Base-by-base conservation (phyloP, 2,113 vertebrate species). In the Cyprinodon brontotheroides region DNA sequence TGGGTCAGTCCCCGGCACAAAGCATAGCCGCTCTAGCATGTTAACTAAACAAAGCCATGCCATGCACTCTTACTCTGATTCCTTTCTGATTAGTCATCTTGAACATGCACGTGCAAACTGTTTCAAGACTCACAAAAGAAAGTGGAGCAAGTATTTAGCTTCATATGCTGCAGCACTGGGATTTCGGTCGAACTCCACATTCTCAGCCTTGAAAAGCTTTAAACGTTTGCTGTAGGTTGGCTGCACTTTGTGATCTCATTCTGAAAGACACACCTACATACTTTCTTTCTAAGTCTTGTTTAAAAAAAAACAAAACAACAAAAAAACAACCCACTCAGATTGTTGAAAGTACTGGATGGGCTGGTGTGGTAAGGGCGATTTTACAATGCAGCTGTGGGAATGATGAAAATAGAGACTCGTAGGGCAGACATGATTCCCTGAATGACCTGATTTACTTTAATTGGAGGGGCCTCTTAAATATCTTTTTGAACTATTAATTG, bases 231-330 rank as follows among this genome's bases (percentile, higher is more conserved):
- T 85, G 84, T 88, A 92, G 86, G 88, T 79, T 60, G 78, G 63
- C 88, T 81, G 78, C 63, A 20, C 80, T 87, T 66, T n/a, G 68
- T 80, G 86, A 89, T 84, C 79, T 88, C 77, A 89, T 72, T 82
- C 69, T 78, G 85, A 87, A 87, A 87, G 86, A 87, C 89, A 82
- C 86, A 89, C 88, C 85, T 86, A 89, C 80, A 72, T 77, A 78
- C 81, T 86, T 86, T 84, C 81, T 85, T 78, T 41, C 65, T 61
- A 77, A 79, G 75, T 67, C 79, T 70, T 48, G 69, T 40, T 65
- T n/a, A n/a, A 67, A 75, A 61, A 76, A 65, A 65, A 79, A 29
- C 29, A 29, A 29, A 29, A 29, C 29, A 29, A 29, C 29, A 29
- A 29, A 29, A 29, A 29, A 29, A 29, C 29, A 71, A 81, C 84